Conservation (phyloP, 2,888 invertebrate genomes). For the Bruchidius siliquastri region DNA sequence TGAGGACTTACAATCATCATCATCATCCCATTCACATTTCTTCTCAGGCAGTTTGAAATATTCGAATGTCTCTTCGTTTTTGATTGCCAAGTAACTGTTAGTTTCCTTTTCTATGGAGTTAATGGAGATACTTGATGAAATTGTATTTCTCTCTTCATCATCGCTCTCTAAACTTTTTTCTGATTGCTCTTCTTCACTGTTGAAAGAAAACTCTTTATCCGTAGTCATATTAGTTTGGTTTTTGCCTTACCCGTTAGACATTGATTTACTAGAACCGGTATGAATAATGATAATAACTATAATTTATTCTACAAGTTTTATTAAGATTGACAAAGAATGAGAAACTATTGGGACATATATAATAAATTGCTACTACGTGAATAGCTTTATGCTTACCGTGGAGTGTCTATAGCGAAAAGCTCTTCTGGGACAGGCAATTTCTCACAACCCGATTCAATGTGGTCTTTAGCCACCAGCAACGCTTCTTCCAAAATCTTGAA, state of each 20-base stretch:
- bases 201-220: slow-evolving; percentile 2
- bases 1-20: slow-evolving; percentile 19
- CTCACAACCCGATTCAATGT: slow-evolving; percentile 34
- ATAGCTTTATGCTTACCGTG: slow-evolving; percentile 5
- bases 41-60: slow-evolving; percentile 26
- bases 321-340: too few relatives aligned
- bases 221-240: too few relatives aligned
- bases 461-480: slow-evolving; percentile 35
- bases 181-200: background rate
- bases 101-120: background rate
- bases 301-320: too few relatives aligned
- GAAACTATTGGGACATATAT: too few relatives aligned
- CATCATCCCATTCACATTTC: slow-evolving; percentile 18
- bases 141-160: background rate
- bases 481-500: slow-evolving; percentile 40
- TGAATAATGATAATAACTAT: too few relatives aligned
- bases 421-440: slow-evolving; percentile 33
- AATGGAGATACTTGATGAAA: slow-evolving; percentile 1
- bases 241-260: too few relatives aligned
- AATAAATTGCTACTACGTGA: too few relatives aligned
- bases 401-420: slow-evolving; percentile 22
- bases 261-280: too few relatives aligned
- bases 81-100: slow-evolving; percentile 25
- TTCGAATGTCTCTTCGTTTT: slow-evolving; percentile 17
- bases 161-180: background rate